These are phyloP conservation scores for Uropsilus gracilis DNA, from an alignment of 2,113 vertebrate species.

Conservation along the genomic window DNA sequence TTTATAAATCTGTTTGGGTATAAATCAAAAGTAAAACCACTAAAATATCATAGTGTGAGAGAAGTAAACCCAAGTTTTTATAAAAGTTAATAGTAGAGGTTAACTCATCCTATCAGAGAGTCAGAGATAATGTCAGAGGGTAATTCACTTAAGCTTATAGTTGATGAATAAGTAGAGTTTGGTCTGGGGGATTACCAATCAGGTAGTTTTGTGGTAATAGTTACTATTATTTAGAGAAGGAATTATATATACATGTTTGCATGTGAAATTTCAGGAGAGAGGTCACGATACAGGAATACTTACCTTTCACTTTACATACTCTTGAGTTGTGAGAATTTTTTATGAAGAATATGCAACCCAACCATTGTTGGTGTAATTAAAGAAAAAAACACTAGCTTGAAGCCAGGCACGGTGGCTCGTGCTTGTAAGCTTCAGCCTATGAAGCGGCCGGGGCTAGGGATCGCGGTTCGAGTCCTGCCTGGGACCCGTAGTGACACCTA, in stretches of 20 bases:
- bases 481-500: too few relatives aligned
- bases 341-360: not conserved
- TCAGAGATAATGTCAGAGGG: not conserved
- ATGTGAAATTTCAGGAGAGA: not conserved
- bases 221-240: not conserved
- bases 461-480: too few relatives aligned
- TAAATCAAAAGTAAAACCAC: constrained; percentile 8
- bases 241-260: not conserved
- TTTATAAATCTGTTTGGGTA: not conserved
- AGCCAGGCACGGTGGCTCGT: too few relatives aligned
- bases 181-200: not conserved
- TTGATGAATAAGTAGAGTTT: not conserved
- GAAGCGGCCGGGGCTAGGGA: too few relatives aligned
- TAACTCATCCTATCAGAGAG: not conserved
- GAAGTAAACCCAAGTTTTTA: not conserved
- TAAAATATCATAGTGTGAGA: not conserved
- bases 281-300: not conserved
- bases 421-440: too few relatives aligned
- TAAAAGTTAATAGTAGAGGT: not conserved
- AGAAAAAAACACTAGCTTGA: not conserved
- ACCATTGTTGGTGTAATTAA: not conserved
- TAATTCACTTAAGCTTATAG: not conserved
- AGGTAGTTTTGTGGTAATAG: not conserved
- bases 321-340: not conserved
- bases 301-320: not conserved